Evolutionary conservation across 2,113 vertebrate genomes (phyloP), one percentile per base, ranked within the genome.

Genomic region (Ophthalmolycus amberensis): DNA sequence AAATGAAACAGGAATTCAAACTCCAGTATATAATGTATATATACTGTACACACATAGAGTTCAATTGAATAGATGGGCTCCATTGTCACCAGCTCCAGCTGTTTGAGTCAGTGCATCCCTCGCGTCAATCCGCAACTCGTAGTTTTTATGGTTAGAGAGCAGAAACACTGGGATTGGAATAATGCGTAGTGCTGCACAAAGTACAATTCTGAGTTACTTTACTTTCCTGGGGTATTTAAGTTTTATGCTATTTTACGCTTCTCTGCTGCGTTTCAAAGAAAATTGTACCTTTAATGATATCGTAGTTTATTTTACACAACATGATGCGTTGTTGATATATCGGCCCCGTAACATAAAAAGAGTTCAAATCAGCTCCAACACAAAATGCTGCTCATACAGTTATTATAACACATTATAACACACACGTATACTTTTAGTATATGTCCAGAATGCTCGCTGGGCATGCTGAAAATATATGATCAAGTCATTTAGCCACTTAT

Each of bases 401-500:
- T 27, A 27, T 58, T 6, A 6, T 6, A 25, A 1, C 7, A 59
- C 14, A 59, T 27, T 27, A 56, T 27, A 58, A 12, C n/a, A 58
- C 11, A 27, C 25, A 27, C n/a, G 25, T 25, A n/a, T 14, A 27
- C 11, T 58, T 58, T 58, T 15, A 59, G 5, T 58, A 14, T 58
- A 25, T 25, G 16, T 58, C 52, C 52, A n/a, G 44, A 62, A 15
- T 32, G 5, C 8, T 48, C 4, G 6, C 60, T 64, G 54, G 16
- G 10, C 20, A 20, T 46, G 22, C 16, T n/a, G 44, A 27, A 71
- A 74, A 56, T 74, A 75, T 50, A 32, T 7, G 42, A 9, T 22
- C 32, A 34, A 52, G 64, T 71, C 8, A 48, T 72, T 60, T 40
- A 18, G 37, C 82, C 27, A 40, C 56, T 73, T 63, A 29, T 60